phyloP scores from a whole-genome alignment of 2,888 invertebrate species.

The Prosapia bicincta region DNA sequence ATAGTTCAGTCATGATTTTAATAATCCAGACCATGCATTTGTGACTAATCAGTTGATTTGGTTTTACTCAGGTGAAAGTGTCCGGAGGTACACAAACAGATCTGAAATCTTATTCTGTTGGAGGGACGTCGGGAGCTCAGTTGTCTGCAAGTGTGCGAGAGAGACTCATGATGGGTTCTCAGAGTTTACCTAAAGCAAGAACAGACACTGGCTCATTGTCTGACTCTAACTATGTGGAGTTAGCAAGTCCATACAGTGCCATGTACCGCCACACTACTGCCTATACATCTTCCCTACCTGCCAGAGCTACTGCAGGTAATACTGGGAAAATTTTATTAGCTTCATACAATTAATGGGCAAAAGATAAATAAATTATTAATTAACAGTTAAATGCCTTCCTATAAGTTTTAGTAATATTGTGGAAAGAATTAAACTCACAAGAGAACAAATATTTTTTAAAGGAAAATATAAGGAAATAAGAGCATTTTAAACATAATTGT shows the following conservation, averaged over 20 bases:
- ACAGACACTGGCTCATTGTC: conserved; percentile 66
- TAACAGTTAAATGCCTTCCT: no score
- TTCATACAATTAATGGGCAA: no score
- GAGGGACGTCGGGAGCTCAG: conserved; percentile 77
- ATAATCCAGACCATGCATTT: background rate
- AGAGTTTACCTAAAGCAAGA: conserved; percentile 68
- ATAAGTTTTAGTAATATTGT: no score
- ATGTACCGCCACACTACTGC: conserved; percentile 73
- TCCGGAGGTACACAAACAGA: conserved; percentile 90
- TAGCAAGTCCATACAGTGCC: conserved; percentile 61
- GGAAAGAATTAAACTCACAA: no score
- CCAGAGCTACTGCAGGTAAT: conserved; percentile 42
- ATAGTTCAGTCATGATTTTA: no score
- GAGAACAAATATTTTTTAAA: no score
- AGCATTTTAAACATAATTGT: no score
- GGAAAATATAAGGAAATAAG: no score
- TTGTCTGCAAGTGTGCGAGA: conserved; percentile 83
- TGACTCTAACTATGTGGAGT: conserved; percentile 73
- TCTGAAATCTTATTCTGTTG: conserved; percentile 25
- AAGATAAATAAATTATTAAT: no score
- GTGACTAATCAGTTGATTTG: conserved; percentile 8
- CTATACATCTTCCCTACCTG: conserved; percentile 46
- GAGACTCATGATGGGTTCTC: conserved; percentile 78
- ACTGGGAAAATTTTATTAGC: no score
- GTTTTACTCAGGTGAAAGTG: conserved; percentile 74